phyloP scores from a whole-genome alignment of 2,797 vertebrate genomes.

The Crenuchus spilurus region DNA sequence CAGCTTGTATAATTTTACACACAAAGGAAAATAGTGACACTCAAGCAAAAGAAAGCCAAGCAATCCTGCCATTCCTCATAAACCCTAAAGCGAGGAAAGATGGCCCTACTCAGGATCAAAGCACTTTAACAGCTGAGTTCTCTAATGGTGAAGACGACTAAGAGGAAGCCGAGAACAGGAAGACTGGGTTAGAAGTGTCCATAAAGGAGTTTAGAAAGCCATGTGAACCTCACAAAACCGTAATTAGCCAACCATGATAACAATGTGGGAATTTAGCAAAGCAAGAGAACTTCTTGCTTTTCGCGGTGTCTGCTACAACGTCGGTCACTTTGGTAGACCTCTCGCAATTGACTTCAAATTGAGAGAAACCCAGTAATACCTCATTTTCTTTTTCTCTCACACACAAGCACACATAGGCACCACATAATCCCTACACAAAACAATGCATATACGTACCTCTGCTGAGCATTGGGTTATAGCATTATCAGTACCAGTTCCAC shows the following conservation, averaged over 20 bases:
- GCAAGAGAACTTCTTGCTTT: background rate
- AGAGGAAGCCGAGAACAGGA: constrained; percentile 32
- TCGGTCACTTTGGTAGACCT: constrained; percentile 8
- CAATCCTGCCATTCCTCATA: constrained; percentile 52
- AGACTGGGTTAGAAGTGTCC: constrained; percentile 44
- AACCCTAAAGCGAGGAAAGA: constrained; percentile 48
- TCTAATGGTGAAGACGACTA: constrained; percentile 41
- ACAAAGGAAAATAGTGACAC: constrained; percentile 37
- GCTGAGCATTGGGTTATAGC: constrained; percentile 64
- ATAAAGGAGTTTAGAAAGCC: constrained; percentile 34
- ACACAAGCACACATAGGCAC: constrained; percentile 6
- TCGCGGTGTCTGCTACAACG: background rate
- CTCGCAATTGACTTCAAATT: background rate
- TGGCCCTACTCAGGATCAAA: constrained; percentile 49
- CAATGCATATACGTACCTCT: constrained; percentile 59
- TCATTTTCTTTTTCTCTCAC: background rate
- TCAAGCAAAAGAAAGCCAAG: constrained; percentile 39
- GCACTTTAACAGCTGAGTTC: constrained; percentile 49
- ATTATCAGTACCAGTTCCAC: constrained; percentile 61
- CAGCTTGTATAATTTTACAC: constrained; percentile 36
- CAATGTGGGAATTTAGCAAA: constrained; percentile 3
- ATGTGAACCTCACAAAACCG: constrained; percentile 21
- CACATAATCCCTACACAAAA: constrained; percentile 29
- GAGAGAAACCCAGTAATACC: background rate
- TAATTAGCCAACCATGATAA: background rate